These are phyloP conservation scores for Protobothrops flavoviridis DNA, from an alignment of 2,113 vertebrate genomes.

Conservation along the genomic window DNA sequence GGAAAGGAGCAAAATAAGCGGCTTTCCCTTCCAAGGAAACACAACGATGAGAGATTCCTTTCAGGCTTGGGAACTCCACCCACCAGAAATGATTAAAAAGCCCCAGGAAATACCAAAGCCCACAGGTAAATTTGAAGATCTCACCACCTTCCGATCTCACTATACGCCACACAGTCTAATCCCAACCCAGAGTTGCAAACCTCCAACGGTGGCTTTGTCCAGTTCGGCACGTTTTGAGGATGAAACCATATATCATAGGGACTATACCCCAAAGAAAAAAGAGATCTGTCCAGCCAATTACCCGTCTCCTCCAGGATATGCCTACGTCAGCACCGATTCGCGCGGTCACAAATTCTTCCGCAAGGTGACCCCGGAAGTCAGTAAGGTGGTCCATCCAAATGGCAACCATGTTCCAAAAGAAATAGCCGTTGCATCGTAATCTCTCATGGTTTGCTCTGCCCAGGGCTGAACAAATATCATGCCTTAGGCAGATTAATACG, in stretches of 20 bases:
- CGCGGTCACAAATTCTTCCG: conserved; percentile 79
- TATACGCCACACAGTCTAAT: conserved; percentile 70
- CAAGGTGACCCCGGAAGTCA: conserved; percentile 51
- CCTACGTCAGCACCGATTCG: conserved; percentile 71
- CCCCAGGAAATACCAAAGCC: conserved; percentile 67
- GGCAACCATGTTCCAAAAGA: conserved; percentile 51
- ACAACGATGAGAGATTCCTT: conserved; percentile 82
- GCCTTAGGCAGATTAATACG: neutral
- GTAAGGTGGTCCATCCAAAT: neutral
- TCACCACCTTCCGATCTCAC: conserved; percentile 81
- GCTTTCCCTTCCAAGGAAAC: conserved; percentile 73
- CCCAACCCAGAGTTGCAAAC: conserved; percentile 73
- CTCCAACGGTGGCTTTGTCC: conserved; percentile 27
- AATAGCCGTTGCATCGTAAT: conserved; percentile 63
- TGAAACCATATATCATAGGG: conserved; percentile 72
- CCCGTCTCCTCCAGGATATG: conserved; percentile 69
- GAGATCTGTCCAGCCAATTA: conserved; percentile 75
- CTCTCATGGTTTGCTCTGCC: neutral
- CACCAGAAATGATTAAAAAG: conserved; percentile 62
- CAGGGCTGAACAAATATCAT: neutral
- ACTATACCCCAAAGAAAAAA: conserved; percentile 73
- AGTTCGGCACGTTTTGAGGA: conserved; percentile 64
- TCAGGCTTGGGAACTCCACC: conserved; percentile 67
- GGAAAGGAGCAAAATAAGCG: conserved; percentile 44
- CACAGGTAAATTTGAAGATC: conserved; percentile 74